Base-by-base conservation (phyloP, 2,113 vertebrate genomes). In the Girardinichthys multiradiatus region DNA sequence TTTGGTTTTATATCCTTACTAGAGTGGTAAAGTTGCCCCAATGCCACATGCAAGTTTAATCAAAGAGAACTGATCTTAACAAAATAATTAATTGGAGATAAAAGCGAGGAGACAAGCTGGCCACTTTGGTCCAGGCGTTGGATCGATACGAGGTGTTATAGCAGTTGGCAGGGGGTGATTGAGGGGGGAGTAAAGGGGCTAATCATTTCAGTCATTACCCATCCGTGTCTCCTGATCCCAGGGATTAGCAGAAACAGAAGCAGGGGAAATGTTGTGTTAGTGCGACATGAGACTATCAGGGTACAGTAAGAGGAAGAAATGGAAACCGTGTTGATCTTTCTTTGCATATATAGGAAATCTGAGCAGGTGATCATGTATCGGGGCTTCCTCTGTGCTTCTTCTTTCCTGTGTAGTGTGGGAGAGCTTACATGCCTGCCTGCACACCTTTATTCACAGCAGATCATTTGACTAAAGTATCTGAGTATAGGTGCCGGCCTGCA, bases 201-300 rank as follows among this genome's bases (percentile, higher is more conserved):
- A 92, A 93, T 90, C 83, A 85, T 90, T 90, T 89, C 87, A 86
- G 86, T 90, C 86, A 89, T 90, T 91, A 91, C 74, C 42, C 70
- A 72, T 77, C 65, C 48, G 15, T 77, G 85, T 87, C 80, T 86
- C 82, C 86, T 89, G 82, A 88, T 91, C 91, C 81, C 17, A 68
- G 81, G 89, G 90, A 92, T 91, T 91, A 91, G 80, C 62, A 81
- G 86, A 76, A 79, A 65, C 59, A 85, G 82, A 80, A 85, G 80
- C 88, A 76, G 42, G 79, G 87, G 81, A 83, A 81, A 85, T 89
- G 88, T 87, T 84, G 88, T 85, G 76, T 91, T 86, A 82, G 85
- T 82, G 85, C 83, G 75, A 81, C 82, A 81, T 29, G 72, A 84
- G 69, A 86, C 81, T 82, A 68, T 85, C 45, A 11, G 79, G 82